Conservation (phyloP, 2,888 invertebrate genomes). For the Lasioglossum marginatum region DNA sequence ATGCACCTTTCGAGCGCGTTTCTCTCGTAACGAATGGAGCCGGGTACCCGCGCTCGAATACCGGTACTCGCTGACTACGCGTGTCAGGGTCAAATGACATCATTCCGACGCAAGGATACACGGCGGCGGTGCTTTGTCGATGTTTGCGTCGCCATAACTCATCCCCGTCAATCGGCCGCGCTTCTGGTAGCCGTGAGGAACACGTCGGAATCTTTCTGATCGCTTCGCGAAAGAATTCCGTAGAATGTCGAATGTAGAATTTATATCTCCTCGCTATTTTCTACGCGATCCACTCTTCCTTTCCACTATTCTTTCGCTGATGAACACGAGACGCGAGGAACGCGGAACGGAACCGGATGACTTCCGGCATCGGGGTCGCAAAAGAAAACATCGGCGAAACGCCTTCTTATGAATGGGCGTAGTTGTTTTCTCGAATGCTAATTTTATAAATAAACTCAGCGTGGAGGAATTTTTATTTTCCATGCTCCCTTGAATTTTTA, state of each 20-base stretch:
- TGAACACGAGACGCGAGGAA: not conserved
- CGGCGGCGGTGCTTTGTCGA: constrained; percentile 43
- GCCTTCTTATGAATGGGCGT: not conserved
- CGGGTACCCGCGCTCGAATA: constrained; percentile 62
- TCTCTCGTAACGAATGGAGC: constrained; percentile 48
- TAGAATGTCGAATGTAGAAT: not conserved
- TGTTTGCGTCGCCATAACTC: constrained; percentile 63
- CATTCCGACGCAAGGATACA: constrained; percentile 74
- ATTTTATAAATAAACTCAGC: not conserved
- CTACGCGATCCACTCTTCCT: not conserved
- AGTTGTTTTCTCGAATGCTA: not conserved
- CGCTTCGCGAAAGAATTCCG: not conserved
- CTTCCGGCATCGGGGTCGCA: not conserved
- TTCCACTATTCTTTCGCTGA: not conserved
- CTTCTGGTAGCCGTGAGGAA: constrained; percentile 41
- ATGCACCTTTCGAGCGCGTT: constrained; percentile 63
- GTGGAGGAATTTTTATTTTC: not conserved
- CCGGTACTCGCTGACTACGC: constrained; percentile 67
- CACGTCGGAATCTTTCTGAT: constrained; percentile 18
- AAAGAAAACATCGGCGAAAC: not conserved
- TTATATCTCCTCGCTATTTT: not conserved
- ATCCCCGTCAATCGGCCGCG: constrained; percentile 61
- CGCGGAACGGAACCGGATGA: constrained; percentile 16
- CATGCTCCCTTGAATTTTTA: too few species aligned
- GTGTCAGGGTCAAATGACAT: constrained; percentile 78